Percentiles rank a stretch among this genome's conserved stretches.
phyloP scores from a whole-genome alignment of 2,888 invertebrate species.

The Amphiduros pacificus region DNA sequence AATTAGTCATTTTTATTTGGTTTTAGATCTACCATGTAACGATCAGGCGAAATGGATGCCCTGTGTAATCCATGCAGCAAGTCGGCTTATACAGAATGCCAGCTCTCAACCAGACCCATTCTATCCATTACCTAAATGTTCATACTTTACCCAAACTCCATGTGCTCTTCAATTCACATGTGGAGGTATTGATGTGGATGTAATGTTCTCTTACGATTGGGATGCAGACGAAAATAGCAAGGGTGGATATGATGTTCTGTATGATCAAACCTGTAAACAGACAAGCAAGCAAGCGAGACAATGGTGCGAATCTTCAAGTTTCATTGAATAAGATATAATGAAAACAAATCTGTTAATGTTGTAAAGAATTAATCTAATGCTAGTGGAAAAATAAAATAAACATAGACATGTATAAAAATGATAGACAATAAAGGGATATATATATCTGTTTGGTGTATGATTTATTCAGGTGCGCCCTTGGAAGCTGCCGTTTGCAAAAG shows the following conservation, averaged over 20 bases:
- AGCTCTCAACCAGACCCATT: constrained; percentile 25
- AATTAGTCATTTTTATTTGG: not conserved
- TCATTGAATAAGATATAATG: too few relatives aligned
- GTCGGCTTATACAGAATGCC: constrained; percentile 23
- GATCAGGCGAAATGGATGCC: constrained; percentile 30
- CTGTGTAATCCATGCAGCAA: constrained; percentile 26
- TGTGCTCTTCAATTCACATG: constrained; percentile 29
- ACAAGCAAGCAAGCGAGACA: constrained; percentile 13
- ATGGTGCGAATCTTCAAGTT: constrained; percentile 23
- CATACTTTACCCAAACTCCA: constrained; percentile 22
- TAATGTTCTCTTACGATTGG: constrained; percentile 30
- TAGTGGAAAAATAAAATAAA: too few relatives aligned
- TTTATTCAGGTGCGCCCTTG: constrained; percentile 25
- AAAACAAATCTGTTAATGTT: too few relatives aligned
- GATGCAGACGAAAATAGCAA: constrained; percentile 17
- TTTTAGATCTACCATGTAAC: constrained; percentile 28
- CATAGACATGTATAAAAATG: too few relatives aligned
- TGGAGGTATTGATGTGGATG: constrained; percentile 30
- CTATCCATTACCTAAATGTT: constrained; percentile 28
- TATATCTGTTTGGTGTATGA: too few relatives aligned
- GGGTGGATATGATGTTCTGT: constrained; percentile 21
- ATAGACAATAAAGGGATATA: too few relatives aligned
- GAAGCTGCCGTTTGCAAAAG: constrained; percentile 23
- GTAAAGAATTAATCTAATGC: too few relatives aligned
- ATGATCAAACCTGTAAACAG: constrained; percentile 22